These are phyloP conservation scores for Mohoua ochrocephala DNA, from an alignment of 2,113 vertebrate species.

Conservation along the genomic window DNA sequence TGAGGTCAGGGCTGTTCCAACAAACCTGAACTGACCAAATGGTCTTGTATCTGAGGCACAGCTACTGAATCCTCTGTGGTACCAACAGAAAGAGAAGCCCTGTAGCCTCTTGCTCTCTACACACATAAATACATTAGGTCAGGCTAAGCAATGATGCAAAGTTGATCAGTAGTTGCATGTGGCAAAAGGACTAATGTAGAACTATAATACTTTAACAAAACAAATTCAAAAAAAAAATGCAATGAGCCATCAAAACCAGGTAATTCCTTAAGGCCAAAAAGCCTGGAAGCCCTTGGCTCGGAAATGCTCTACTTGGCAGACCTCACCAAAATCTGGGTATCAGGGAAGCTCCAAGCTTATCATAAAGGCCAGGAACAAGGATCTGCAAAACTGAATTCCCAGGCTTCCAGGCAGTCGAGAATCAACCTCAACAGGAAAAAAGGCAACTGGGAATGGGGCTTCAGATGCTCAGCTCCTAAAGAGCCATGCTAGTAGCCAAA, in stretches of 20 bases:
- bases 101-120: not conserved
- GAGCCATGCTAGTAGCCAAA: fast-evolving
- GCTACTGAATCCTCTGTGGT: not conserved
- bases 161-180: not conserved
- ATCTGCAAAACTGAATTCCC: not conserved
- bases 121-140: not conserved
- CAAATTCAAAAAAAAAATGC: not conserved
- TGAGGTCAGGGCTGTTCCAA: not conserved
- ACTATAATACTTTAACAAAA: not conserved
- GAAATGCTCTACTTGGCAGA: not conserved
- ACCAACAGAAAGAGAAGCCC: not conserved
- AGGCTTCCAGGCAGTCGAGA: not conserved
- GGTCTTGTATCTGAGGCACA: not conserved
- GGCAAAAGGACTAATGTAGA: not conserved
- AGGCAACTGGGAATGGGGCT: not conserved
- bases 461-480: not conserved
- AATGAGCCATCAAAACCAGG: not conserved
- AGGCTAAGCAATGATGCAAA: not conserved
- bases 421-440: not conserved
- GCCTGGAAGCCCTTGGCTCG: not conserved
- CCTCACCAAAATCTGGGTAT: not conserved
- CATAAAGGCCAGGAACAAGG: not conserved
- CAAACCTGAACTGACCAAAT: not conserved
- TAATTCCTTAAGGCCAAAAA: not conserved
- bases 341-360: not conserved